Evolutionary conservation across 92 coral and sea anemone species (phyloP).

Genomic region (Epizoanthus rinbou): DNA sequence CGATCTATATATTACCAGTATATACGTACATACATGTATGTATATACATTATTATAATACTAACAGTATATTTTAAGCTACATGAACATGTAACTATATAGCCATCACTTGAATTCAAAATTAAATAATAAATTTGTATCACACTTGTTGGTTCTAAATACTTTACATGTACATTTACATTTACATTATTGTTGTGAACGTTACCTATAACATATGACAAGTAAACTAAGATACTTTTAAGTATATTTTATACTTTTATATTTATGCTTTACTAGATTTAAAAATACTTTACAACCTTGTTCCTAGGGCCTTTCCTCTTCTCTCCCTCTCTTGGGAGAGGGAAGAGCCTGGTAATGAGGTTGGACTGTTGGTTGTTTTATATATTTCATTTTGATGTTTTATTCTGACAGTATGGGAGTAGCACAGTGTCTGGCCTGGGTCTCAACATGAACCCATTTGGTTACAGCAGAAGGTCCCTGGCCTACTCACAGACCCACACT

Average conservation of each 20-base stretch:
- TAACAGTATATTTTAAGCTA: not conserved
- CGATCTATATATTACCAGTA: too few species aligned
- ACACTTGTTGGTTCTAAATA: not conserved
- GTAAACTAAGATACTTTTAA: too few species aligned
- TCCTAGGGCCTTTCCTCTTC: too few species aligned
- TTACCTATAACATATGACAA: too few species aligned
- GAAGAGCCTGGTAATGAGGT: too few species aligned
- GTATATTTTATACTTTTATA: too few species aligned
- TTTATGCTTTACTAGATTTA: too few species aligned
- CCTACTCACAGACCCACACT: constrained; percentile 69
- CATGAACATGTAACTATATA: not conserved
- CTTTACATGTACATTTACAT: not conserved
- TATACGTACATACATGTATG: too few species aligned
- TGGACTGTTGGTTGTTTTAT: too few species aligned
- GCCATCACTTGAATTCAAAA: not conserved
- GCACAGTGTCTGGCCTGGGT: constrained; percentile 5
- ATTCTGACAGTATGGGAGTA: not conserved
- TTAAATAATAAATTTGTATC: not conserved
- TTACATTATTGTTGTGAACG: not conserved
- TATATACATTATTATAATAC: too few species aligned
- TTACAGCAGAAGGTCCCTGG: constrained; percentile 75
- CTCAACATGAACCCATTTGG: constrained; percentile 85
- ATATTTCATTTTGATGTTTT: not conserved
- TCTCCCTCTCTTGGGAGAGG: too few species aligned
- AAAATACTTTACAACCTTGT: too few species aligned